Percentiles rank a stretch among this genome's conserved stretches.
phyloP scores from a whole-genome alignment of 2,888 invertebrate genomes.

The Melikaiella ostensackeni region DNA sequence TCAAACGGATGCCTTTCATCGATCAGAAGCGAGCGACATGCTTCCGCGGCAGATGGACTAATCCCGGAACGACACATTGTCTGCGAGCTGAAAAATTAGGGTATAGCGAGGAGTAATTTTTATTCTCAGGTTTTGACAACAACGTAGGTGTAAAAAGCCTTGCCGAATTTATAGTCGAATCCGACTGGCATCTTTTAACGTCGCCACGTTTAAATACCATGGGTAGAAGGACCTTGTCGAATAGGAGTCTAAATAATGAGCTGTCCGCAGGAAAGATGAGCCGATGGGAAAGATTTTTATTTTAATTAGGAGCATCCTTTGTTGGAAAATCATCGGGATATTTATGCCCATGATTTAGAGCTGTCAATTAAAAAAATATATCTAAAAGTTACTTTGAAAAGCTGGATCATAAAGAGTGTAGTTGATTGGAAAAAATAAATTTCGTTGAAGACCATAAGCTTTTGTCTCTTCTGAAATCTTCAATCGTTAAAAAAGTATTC shows the following conservation, averaged over 20 bases:
- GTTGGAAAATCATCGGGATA: not conserved
- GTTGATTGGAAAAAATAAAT: too few species aligned
- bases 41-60: conserved; percentile 30
- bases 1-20: conserved; percentile 36
- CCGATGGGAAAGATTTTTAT: conserved; percentile 19
- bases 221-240: conserved; percentile 25
- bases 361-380: not conserved
- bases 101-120: conserved; percentile 31
- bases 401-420: not conserved
- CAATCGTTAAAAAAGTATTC: too few species aligned
- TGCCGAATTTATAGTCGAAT: conserved; percentile 29
- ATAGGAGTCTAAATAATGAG: conserved; percentile 34
- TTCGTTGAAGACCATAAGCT: too few species aligned
- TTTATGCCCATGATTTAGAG: not conserved
- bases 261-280: conserved; percentile 13
- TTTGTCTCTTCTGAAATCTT: too few species aligned
- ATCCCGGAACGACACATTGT: conserved; percentile 31
- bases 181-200: conserved; percentile 33
- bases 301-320: conserved; percentile 27
- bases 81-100: conserved; percentile 24
- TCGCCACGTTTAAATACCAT: not conserved
- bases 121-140: conserved; percentile 19
- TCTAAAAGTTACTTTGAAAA: not conserved
- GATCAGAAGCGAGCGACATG: conserved; percentile 24
- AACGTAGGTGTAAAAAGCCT: conserved; percentile 28